Evolutionary conservation across 1,140 invertebrate species (phyloP), one percentile per base, ranked within the genome.

Genomic region (Latrodectus geometricus): DNA sequence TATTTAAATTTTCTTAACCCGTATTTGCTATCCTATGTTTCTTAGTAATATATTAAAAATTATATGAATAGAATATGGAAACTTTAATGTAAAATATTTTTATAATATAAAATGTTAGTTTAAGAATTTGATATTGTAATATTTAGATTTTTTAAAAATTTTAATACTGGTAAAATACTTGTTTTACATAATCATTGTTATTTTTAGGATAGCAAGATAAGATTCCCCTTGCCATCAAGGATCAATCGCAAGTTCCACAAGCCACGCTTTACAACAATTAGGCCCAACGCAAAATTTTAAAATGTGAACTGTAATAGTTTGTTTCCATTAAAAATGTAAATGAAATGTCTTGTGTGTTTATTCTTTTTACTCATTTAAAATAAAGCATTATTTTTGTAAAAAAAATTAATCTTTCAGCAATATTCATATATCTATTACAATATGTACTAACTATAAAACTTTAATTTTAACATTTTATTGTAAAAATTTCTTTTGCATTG

Each of bases 161-260:
- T 65, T 65, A 65, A 14, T n/a, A 15, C 15, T n/a, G 49, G 35
- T 52, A 49, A 17, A n/a, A 9, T 49, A 74, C 0, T 0, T 35
- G 23, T 14, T 20, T 17, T 15, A 78, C 35, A 35, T 35, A 35
- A 35, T 35, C 35, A 35, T 79, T 54, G 89, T 81, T 86, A 49
- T 87, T 91, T 91, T 78, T 89, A 92, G 92, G 91, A 99, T 92
- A 95, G 95, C 65, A 96, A 95, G 89, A 98, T 99, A 91, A 94
- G 94, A 90, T 99, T 99, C 95, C 98, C 98, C 85, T 93, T 99
- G 91, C 96, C 97, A 50, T 97, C 98, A 92, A 94, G 97, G 88
- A 96, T 98, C 87, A 94, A 95, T 89, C 94, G 95, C 89, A 94
- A 94, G 90, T 95, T 96, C 91, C 91, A 93, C 88, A 89, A 90